A percentile compares a stretch with the other conserved stretches of the same genome.
Conservation (phyloP, 1,140 invertebrate genomes). For the Nasonia vitripennis region DNA sequence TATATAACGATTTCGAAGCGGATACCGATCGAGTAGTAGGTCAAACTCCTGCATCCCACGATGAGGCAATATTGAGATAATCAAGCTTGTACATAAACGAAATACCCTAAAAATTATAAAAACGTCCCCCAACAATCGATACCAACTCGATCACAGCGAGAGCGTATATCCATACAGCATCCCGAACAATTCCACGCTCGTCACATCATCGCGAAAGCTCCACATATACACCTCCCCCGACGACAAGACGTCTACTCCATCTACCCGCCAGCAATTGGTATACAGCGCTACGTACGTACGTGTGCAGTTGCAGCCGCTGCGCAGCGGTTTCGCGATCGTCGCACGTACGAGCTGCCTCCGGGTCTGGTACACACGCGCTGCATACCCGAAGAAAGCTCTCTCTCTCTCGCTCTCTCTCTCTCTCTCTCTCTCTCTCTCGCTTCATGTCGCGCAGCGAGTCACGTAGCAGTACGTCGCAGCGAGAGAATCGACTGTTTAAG, state of each 20-base stretch:
- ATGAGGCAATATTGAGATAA: too few species aligned
- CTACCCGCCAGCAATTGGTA: conserved; percentile 26
- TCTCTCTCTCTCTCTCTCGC: background rate
- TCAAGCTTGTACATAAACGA: too few species aligned
- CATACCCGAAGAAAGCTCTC: background rate
- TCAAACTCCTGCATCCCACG: background rate
- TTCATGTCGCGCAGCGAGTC: background rate
- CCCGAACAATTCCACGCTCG: background rate
- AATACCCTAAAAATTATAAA: too few species aligned
- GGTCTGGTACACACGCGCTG: background rate
- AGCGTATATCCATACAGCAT: too few species aligned
- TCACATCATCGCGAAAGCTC: background rate
- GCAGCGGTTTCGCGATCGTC: conserved; percentile 26
- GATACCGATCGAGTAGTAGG: background rate
- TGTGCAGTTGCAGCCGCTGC: background rate
- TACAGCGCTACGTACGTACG: background rate
- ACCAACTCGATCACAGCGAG: too few species aligned
- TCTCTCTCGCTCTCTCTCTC: background rate
- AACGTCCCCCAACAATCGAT: too few species aligned
- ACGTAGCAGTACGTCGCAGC: background rate
- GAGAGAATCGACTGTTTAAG: conserved; percentile 28
- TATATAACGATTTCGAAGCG: background rate
- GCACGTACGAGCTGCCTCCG: conserved; percentile 20
- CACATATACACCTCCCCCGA: background rate
- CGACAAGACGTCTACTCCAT: background rate